phyloP scores from a whole-genome alignment of 2,888 invertebrate genomes.

The Emmelina monodactyla region DNA sequence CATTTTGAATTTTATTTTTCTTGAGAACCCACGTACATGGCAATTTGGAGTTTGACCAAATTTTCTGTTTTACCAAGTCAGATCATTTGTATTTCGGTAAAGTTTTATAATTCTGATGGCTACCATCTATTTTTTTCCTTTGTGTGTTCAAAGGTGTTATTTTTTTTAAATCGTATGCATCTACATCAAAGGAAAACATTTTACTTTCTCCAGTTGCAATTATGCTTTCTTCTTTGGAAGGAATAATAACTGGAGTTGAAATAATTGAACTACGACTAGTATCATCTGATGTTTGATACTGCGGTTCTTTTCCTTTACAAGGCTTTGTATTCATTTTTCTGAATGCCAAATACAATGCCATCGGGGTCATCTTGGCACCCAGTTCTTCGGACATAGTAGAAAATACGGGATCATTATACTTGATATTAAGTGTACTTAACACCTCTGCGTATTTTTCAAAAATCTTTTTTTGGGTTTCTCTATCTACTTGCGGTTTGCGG shows the following conservation, averaged over 20 bases:
- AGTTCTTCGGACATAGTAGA: constrained; percentile 3
- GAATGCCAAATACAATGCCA: background rate
- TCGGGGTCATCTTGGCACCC: background rate
- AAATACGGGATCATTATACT: constrained; percentile 5
- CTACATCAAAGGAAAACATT: constrained; percentile 1
- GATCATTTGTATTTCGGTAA: constrained; percentile 3
- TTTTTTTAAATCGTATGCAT: constrained; percentile 3
- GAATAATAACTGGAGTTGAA: background rate
- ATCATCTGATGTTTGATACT: too few relatives aligned
- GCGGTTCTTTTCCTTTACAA: too few relatives aligned
- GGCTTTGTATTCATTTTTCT: too few relatives aligned
- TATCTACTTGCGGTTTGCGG: background rate
- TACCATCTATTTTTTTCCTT: constrained; percentile 3
- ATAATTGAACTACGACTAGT: too few relatives aligned
- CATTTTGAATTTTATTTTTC: background rate
- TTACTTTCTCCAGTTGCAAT: background rate
- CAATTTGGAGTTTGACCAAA: constrained; percentile 3
- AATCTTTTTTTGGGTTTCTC: background rate
- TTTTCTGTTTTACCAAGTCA: constrained; percentile 1
- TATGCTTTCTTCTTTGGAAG: background rate
- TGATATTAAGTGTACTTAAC: constrained; percentile 2
- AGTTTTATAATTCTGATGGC: constrained; percentile 2
- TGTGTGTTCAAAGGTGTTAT: background rate
- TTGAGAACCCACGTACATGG: constrained; percentile 6
- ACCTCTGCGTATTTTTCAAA: constrained; percentile 1